Base-by-base conservation (phyloP, 2,888 invertebrate genomes). In the Eumerus sabulonum region DNA sequence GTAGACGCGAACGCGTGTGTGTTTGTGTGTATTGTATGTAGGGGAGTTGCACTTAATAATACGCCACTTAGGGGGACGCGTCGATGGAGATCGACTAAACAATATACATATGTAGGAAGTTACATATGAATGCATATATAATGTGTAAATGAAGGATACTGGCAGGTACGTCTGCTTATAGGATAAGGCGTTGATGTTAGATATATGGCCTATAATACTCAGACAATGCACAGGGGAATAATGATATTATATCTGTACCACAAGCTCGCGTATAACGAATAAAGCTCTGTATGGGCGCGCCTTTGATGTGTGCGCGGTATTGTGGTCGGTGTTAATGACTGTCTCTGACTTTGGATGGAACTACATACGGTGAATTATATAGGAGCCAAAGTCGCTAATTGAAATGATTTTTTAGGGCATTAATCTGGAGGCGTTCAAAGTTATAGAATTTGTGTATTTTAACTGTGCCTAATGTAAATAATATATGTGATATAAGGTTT, bases 141-240 rank as follows among this genome's bases (percentile, higher is more conserved):
- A 50, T 71, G 64, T 60, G 59, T 60, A 71, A 71, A 71, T 72
- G 76, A 72, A 53, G 60, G 73, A 77, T 76, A 76, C 50, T 63
- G 53, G 38, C 38, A 59, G 66, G 45, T 71, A 62, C 60, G 72
- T 72, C 72, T 67, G 72, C 62, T 67, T 73, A 59, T 36, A 48
- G 14, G 40, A 56, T 50, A 77, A 67, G 67, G 57, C 42, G n/a
- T 17, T 62, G 42, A 53, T 53, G 45, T 62, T 57, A 7, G 9
- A 63, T 16, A 67, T 77, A 66, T 66, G 56, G 62, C 56, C 67
- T 57, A 67, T 77, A 77, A 73, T 73, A 73, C 66, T 67, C 57
- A 77, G 62, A 77, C 77, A 77, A 77, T 77, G 77, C 67, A 77
- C 47, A 57, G 44, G 67, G 67, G 57, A 73, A 73, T 77, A 73